Evolutionary conservation across 1,140 invertebrate genomes (phyloP), one percentile per base, ranked within the genome.

Genomic region (Lordiphosa collinella): DNA sequence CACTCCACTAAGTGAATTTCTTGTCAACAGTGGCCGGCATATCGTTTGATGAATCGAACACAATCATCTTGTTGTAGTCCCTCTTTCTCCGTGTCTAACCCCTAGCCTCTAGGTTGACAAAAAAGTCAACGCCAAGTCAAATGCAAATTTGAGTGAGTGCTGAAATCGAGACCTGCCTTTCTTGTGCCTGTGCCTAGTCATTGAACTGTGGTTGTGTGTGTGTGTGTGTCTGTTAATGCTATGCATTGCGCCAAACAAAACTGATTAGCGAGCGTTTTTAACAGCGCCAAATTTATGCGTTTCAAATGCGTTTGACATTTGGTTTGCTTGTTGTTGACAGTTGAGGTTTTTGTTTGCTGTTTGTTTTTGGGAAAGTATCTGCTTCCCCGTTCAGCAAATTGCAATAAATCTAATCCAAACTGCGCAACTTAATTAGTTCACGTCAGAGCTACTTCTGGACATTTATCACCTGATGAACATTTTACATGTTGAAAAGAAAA

Each of bases 371-470:
- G 75, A 80, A 80, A 80, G 71, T 80, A 76, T 62, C 51, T 69
- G 38, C 13, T 49, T 48, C 52, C 47, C 60, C 49, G 43, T 22
- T 65, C 52, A 60, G 70, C 40, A 50, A 48, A 48, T 35, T 13
- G 60, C 57, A 44, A 65, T 80, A 80, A 80, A 82, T 80, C 72
- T 67, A 75, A 76, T 59, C 48, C 54, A 51, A 44, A 60, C 56
- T 56, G 57, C 76, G 76, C 71, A 80, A 84, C 76, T 80, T 76
- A 80, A 80, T 80, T 80, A 80, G 76, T 84, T 55, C 78, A 84
- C 54, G 62, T 84, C 78, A 52, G 29, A 68, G 63, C 43, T 58
- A 67, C 55, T 41, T 49, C 10, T 41, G 49, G 56, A 58, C 56
- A 63, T 63, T 63, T 63, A 63, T 63, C 53, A 63, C 60, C 52